A percentile compares a stretch with the other conserved stretches of the same genome.
Evolutionary conservation across 1,140 invertebrate genomes (phyloP).

Genomic region (Pemphigus obesinymphae): DNA sequence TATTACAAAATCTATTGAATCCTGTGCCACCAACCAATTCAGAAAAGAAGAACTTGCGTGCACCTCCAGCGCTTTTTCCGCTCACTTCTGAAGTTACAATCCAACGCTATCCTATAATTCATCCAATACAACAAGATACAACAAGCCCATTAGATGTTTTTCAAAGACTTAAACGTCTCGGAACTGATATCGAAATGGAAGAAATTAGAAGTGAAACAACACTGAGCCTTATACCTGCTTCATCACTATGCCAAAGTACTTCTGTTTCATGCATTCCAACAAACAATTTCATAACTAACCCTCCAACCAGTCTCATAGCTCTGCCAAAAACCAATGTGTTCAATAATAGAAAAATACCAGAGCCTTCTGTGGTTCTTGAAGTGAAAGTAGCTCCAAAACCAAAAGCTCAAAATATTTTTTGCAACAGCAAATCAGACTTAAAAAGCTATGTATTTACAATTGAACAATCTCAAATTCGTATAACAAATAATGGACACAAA

Average conservation of each 20-base stretch:
- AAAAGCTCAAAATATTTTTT: conserved; percentile 4
- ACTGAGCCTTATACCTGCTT: not conserved
- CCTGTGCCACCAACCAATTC: not conserved
- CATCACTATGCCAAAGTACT: not conserved
- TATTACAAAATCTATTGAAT: conserved; percentile 30
- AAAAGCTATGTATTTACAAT: conserved; percentile 25
- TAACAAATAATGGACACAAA: conserved; percentile 49
- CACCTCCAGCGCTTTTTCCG: conserved; percentile 28
- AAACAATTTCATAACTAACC: conserved; percentile 10
- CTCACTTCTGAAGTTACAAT: conserved; percentile 33
- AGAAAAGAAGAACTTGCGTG: conserved; percentile 26
- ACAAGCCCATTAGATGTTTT: conserved; percentile 42
- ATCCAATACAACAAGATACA: conserved; percentile 13
- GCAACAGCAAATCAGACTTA: not conserved
- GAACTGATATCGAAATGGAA: conserved; percentile 46
- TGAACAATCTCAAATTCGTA: conserved; percentile 2
- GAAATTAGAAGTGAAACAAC: conserved; percentile 11
- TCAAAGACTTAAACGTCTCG: conserved; percentile 45
- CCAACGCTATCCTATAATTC: conserved; percentile 31
- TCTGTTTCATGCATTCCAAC: conserved; percentile 19
- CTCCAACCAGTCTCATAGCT: not conserved
- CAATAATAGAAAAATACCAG: conserved; percentile 36
- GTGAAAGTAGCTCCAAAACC: not conserved
- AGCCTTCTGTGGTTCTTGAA: conserved; percentile 30
- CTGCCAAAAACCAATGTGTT: conserved; percentile 31